These are phyloP conservation scores for Ceratotherium simum DNA, from an alignment of 2,113 vertebrate genomes.

Conservation along the genomic window DNA sequence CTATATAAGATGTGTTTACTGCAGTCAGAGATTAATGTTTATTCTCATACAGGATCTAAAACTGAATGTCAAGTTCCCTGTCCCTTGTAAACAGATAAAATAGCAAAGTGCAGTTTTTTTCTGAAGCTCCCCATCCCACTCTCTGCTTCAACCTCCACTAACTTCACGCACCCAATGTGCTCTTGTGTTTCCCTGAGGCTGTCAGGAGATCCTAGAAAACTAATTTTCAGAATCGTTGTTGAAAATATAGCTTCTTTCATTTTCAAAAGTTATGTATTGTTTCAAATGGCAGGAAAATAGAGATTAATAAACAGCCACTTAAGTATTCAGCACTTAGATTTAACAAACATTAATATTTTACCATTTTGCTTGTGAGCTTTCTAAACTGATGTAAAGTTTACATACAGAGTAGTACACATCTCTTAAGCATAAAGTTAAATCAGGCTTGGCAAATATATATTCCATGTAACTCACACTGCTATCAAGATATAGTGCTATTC, in stretches of 20 bases:
- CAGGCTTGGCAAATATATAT: background rate
- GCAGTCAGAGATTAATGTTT: background rate
- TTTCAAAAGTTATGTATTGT: background rate
- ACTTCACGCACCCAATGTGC: fast-evolving
- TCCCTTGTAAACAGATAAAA: background rate
- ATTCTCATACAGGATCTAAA: background rate
- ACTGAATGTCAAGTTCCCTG: background rate
- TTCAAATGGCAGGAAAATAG: background rate
- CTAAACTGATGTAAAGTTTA: conserved; percentile 22
- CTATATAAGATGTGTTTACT: background rate
- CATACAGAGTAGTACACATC: background rate
- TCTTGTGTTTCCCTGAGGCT: background rate
- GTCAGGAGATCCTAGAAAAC: background rate
- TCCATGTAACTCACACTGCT: background rate
- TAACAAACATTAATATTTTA: background rate
- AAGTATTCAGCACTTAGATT: background rate
- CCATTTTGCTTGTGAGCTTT: background rate
- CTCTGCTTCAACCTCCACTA: background rate
- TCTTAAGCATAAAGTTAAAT: background rate
- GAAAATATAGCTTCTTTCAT: background rate
- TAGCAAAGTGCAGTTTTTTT: fast-evolving
- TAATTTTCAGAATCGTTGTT: background rate
- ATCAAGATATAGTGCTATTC: background rate
- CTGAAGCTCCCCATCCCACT: fast-evolving
- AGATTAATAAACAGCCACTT: background rate